These are phyloP conservation scores for Platycheirus albimanus DNA, from an alignment of 2,888 invertebrate genomes.

Conservation along the genomic window DNA sequence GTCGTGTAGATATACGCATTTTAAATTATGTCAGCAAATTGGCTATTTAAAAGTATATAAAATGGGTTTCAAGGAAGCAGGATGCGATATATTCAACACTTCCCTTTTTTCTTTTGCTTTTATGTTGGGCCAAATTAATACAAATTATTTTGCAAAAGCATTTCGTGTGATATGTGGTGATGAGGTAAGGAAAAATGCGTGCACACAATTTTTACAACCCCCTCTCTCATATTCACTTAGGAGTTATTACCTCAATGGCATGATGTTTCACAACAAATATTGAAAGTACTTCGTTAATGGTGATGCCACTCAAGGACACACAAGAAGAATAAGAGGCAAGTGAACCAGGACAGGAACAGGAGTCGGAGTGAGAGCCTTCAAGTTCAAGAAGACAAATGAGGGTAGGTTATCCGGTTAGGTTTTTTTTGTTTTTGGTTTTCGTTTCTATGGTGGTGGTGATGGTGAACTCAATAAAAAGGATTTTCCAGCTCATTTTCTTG, in stretches of 20 bases:
- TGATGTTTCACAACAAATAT: conserved; percentile 70
- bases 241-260: conserved; percentile 70
- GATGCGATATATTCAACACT: conserved; percentile 21
- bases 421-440: neutral
- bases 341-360: conserved; percentile 35
- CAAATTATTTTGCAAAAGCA: conserved; percentile 64
- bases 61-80: conserved; percentile 22
- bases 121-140: conserved; percentile 56
- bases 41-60: neutral
- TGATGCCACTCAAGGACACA: conserved; percentile 47
- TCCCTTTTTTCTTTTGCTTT: neutral
- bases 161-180: conserved; percentile 26
- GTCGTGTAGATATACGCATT: conserved; percentile 26
- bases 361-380: conserved; percentile 20
- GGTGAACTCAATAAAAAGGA: conserved; percentile 73
- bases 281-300: conserved; percentile 67
- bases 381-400: conserved; percentile 71
- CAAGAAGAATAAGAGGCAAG: conserved; percentile 21
- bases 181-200: conserved; percentile 33
- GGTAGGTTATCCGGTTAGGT: conserved; percentile 69
- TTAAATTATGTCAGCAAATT: neutral
- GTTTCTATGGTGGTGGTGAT: conserved; percentile 18
- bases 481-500: conserved; percentile 72
- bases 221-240: conserved; percentile 61
- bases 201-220: conserved; percentile 21